These are phyloP conservation scores for Rhagium mordax DNA, from an alignment of 2,888 invertebrate genomes.

Conservation along the genomic window DNA sequence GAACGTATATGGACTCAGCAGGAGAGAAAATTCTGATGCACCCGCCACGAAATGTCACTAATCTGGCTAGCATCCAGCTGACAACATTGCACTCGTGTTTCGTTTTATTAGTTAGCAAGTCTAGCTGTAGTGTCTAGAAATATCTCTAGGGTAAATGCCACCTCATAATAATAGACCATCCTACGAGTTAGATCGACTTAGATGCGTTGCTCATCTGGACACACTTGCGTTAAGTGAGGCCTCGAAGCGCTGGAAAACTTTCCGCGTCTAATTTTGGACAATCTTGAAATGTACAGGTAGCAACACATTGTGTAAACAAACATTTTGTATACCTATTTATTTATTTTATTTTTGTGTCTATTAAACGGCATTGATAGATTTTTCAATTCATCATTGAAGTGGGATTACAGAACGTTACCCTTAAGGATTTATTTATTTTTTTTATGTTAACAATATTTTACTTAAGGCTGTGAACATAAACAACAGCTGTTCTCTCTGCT, in stretches of 20 bases:
- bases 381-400: not conserved
- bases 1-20: constrained; percentile 48
- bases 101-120: constrained; percentile 53
- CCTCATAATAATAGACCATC: constrained; percentile 52
- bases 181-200: constrained; percentile 57
- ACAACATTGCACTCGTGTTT: constrained; percentile 61
- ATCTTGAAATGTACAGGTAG: constrained; percentile 3
- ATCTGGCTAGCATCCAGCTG: constrained; percentile 66
- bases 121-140: constrained; percentile 67
- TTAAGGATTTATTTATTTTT: not conserved
- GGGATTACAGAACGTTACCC: not conserved
- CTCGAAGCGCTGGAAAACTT: constrained; percentile 22
- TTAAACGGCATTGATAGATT: not conserved
- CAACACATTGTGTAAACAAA: constrained; percentile 13
- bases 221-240: constrained; percentile 10
- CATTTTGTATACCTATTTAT: no score
- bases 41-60: constrained; percentile 66
- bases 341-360: no score
- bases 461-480: not conserved
- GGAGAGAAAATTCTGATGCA: constrained; percentile 55
- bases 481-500: constrained; percentile 16
- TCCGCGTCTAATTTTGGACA: constrained; percentile 34
- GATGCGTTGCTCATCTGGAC: constrained; percentile 26
- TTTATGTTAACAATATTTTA: not conserved
- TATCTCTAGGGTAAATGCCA: constrained; percentile 69